Base-by-base conservation (phyloP, 2,113 vertebrate species). In the Pygoscelis antarcticus region DNA sequence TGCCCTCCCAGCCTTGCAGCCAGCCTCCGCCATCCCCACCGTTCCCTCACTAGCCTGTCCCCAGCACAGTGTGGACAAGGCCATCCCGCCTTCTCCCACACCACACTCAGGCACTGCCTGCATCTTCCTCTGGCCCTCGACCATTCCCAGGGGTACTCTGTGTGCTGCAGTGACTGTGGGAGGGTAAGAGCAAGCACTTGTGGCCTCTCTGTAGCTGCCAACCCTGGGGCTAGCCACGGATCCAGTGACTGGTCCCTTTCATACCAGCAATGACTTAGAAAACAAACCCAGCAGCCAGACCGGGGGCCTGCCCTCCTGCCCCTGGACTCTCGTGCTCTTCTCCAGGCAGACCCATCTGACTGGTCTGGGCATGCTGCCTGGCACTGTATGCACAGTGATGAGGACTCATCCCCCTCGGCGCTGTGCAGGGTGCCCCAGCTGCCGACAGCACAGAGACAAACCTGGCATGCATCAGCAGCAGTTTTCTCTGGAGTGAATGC, bases 301-400 rank as follows among this genome's bases (percentile, higher is more conserved):
- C 21, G 65, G 7, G 25, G 6, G 51, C 7, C 36, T 78, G 42
- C 40, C 13, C 49, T 78, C 65, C 65, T 36, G n/a, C 30, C 27
- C 11, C 42, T 34, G 21, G 21, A 2, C n/a, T 64, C 8, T 26
- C 7, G 2, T 20, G 5, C 22, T 23, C 4, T 58, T 23, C 32
- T 58, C 22, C 42, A 72, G 42, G 18, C 21, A 79, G 58, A 79
- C 38, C 15, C 19, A 22, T 29, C 18, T 46, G 15, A 3, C 75
- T 74, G 29, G 15, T 13, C 32, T 52, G 32, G 27, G 34, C 38
- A 46, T 0, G 1, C 11, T 51, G 26, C 34, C 16, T 74, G 18
- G 18, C 4, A 2, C 25, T 8, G 16, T 44, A 9, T 5, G 10
- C 7, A 18, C 57, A 57, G 30, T 2, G 6, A 2, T 7, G 16